Evolutionary conservation across 2,888 invertebrate genomes (phyloP), one percentile per base, ranked within the genome.

Genomic region (Taenaris catops): DNA sequence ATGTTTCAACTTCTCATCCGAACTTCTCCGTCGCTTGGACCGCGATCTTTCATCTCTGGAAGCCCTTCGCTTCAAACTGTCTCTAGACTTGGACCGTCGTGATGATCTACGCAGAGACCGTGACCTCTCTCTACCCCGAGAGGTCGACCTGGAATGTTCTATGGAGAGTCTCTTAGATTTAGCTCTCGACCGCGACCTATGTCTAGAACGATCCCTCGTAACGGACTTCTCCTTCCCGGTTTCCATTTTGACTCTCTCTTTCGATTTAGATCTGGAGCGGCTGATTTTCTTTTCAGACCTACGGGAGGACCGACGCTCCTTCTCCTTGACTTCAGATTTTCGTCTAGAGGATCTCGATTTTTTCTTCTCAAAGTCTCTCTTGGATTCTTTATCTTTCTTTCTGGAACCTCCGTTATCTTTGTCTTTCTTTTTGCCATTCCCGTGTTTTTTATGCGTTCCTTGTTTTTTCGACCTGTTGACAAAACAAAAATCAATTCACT

Each of bases 271-370:
- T 28, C 65, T 58, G 1, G 56, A 51, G 33, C 65, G 55, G 12
- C 46, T 63, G 0, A 61, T 52, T 35, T 63, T 69, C 34, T 64
- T 75, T 1, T 69, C 67, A 0, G 72, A 58, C 9, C 67, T 62
- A 3, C 80, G 65, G 1, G 66, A 64, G 1, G 72, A 68, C 26
- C 70, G 55, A 17, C 66, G 61, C 18, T 66, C 71, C 43, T 63
- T 71, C 21, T 73, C 73, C 26, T 67, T 71, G 2, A 62, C 45
- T 3, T 67, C 69, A 0, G 78, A 74, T 36, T 58, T 65, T 50
- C 67, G 64, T 45, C 65, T 63, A 0, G 80, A 75, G 0, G 75
- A 71, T 16, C 71, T 54, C 0, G 81, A 76, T 51, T 71, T 74
- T 35, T 56, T 54, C 26, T 60, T 64, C 6, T 71, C 74, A 0